phyloP scores from a whole-genome alignment of 2,888 invertebrate species.

The Hemistola chrysoprasaria region DNA sequence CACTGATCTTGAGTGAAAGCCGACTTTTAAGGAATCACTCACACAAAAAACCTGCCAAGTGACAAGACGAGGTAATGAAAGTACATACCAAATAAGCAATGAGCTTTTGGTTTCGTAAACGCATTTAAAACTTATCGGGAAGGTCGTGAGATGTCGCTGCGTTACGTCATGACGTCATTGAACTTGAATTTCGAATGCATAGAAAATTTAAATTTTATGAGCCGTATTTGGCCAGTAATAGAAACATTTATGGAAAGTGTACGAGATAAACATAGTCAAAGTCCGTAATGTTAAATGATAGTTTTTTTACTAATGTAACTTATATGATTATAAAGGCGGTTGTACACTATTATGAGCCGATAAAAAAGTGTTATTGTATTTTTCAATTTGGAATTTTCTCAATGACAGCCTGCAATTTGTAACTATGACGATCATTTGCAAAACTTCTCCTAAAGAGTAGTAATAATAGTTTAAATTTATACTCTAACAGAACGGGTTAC shows the following conservation, averaged over 20 bases:
- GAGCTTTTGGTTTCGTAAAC: conserved; percentile 5
- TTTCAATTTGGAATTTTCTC: no score
- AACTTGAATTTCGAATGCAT: conserved; percentile 53
- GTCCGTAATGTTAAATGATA: no score
- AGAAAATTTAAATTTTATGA: conserved; percentile 7
- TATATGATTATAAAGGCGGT: no score
- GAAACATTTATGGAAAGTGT: not conserved
- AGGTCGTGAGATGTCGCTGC: conserved; percentile 16
- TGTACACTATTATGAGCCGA: no score
- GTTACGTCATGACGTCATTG: conserved; percentile 49
- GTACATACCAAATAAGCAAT: conserved; percentile 40
- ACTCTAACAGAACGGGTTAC: no score
- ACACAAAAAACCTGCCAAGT: conserved; percentile 15
- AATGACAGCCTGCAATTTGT: no score
- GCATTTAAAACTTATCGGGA: conserved; percentile 12
- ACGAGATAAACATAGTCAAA: no score
- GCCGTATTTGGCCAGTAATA: conserved; percentile 1
- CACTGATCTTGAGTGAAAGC: conserved; percentile 55
- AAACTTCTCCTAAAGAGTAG: no score
- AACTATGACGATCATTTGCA: no score
- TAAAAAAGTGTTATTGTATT: no score
- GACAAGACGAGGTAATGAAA: conserved; percentile 42
- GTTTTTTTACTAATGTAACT: no score
- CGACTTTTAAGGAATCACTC: conserved; percentile 31
- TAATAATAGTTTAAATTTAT: no score